Base-by-base conservation (phyloP, 2,113 vertebrate species). In the Cavia aperea region DNA sequence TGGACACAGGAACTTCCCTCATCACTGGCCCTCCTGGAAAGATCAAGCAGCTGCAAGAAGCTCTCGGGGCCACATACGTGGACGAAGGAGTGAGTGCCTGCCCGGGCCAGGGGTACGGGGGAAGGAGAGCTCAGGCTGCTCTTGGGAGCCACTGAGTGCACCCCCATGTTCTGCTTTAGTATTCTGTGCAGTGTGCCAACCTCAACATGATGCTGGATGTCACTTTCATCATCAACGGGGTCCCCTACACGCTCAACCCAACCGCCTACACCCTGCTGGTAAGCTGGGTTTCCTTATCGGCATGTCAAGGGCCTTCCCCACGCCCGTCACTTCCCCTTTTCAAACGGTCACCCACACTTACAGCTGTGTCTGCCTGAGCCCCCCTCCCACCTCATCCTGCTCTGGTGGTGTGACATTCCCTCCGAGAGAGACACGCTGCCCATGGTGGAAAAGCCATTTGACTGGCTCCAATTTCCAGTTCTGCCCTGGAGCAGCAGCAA, bases 1-100 rank as follows among this genome's bases (percentile, higher is more conserved):
- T 98, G 95, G 98, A 98, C 97, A 98, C 98, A 0, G 98, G 98
- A 5, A 98, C 98, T 39, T 0, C 98, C 2, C 96, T 98, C 93
- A 58, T 98, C 92, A 95, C 95, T 0, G 98, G 98, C 1, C 98
- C 98, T 77, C 70, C 89, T 0, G 88, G 92, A 56, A 95, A 97
- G 0, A 96, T 98, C 83, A 96, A 95, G 72, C 21, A 95, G 1
- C 21, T 98, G 65, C 98, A 98, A 9, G 95, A 75, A 2, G 88
- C 94, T 1, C 97, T 98, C 0, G 97, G 98, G 29, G 97, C 97
- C 0, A 60, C 5, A 0, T n/a, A 90, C 7, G 31, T 95, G 91
- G 97, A 98, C 1, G 97, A 97, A 65, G 97, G 96, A 93, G 98
- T 97, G 91, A 66, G 96, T 89, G 5, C 54, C 82, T 19, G 1